A percentile compares a stretch with the other conserved stretches of the same genome.
phyloP scores from a whole-genome alignment of 1,140 invertebrate genomes.

The Aleiodes sp. region DNA sequence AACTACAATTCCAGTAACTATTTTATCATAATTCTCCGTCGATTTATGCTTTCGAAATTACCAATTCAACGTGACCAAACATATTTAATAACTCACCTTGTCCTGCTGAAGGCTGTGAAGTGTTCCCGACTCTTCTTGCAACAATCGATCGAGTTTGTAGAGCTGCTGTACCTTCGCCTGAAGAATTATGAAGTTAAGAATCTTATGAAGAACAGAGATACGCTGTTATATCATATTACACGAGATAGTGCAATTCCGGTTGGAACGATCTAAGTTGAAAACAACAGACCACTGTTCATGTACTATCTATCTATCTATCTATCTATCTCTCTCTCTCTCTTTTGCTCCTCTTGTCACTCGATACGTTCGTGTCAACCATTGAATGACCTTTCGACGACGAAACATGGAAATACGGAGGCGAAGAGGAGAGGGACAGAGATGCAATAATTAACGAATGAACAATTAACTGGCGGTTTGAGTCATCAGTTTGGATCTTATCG shows the following conservation, averaged over 20 bases:
- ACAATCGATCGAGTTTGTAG: constrained; percentile 82
- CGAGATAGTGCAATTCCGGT: constrained; percentile 18
- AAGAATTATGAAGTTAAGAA: constrained; percentile 32
- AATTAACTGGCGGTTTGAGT: constrained; percentile 19
- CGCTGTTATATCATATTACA: constrained; percentile 2
- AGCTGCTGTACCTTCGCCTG: constrained; percentile 83
- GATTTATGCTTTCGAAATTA: too few species aligned
- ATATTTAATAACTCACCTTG: constrained; percentile 68
- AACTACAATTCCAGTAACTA: neutral
- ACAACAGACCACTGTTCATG: constrained; percentile 1
- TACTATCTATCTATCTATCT: neutral
- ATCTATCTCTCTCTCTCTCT: too few species aligned
- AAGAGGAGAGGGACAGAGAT: constrained; percentile 1
- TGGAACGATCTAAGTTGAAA: constrained; percentile 22
- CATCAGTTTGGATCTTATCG: neutral
- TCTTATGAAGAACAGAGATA: neutral
- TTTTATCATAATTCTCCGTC: too few species aligned
- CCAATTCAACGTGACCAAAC: neutral
- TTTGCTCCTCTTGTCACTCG: constrained; percentile 27
- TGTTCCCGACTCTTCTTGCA: constrained; percentile 88
- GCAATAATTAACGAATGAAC: constrained; percentile 10
- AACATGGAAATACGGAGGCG: neutral
- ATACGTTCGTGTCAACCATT: neutral
- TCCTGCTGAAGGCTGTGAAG: constrained; percentile 86
- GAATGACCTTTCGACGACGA: neutral